Conservation (phyloP, 2,888 invertebrate genomes). For the Itoplectis maculator region DNA sequence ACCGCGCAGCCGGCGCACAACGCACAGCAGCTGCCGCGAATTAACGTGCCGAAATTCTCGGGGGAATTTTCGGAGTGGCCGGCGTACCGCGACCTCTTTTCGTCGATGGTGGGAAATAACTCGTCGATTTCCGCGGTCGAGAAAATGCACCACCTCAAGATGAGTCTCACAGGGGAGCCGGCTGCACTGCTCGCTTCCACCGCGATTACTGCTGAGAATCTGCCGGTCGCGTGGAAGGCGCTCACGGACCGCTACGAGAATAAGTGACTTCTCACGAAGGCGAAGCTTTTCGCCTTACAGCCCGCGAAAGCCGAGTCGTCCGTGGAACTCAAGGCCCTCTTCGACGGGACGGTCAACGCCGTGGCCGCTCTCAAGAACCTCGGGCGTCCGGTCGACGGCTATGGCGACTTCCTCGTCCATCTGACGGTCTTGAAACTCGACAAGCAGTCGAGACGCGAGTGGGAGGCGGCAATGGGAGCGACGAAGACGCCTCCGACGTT, state of each 20-base stretch:
- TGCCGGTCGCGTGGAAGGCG: neutral
- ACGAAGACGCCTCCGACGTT: neutral
- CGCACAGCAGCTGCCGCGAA: constrained; percentile 51
- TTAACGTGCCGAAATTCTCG: constrained; percentile 61
- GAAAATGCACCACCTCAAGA: constrained; percentile 3
- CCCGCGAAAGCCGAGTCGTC: neutral
- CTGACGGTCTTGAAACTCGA: neutral
- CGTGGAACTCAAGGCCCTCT: neutral
- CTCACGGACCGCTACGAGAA: constrained; percentile 13
- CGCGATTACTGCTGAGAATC: neutral
- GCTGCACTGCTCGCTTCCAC: neutral
- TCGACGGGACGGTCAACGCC: neutral
- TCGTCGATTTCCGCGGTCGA: neutral
- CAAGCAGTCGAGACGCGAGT: constrained; percentile 6
- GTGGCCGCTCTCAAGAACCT: neutral
- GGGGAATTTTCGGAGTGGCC: constrained; percentile 67
- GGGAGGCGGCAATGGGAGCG: neutral
- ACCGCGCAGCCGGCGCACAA: neutral
- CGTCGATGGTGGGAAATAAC: constrained; percentile 51
- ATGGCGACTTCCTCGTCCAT: neutral
- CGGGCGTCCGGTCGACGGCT: constrained; percentile 1
- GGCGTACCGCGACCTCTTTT: constrained; percentile 64
- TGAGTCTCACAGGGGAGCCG: neutral
- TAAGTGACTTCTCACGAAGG: neutral
- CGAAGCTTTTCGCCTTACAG: neutral